Conservation (phyloP, 2,113 vertebrate species). For the Caloenas nicobarica region DNA sequence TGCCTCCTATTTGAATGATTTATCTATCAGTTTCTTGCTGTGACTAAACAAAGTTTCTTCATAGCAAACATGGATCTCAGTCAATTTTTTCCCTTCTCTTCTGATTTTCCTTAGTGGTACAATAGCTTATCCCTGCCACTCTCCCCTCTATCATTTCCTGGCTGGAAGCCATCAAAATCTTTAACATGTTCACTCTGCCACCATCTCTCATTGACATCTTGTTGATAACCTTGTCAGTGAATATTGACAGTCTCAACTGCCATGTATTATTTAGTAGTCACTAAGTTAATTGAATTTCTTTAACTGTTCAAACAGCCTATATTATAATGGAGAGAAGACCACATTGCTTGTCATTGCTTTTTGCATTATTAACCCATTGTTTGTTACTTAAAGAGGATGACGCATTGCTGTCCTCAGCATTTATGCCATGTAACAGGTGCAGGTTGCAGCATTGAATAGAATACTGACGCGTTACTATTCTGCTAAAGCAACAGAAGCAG, state of each 20-base stretch:
- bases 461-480: not conserved
- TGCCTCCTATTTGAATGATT: not conserved
- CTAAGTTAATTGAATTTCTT: not conserved
- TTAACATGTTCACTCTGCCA: not conserved
- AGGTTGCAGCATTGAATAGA: not conserved
- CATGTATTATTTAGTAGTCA: not conserved
- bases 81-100: not conserved
- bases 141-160: not conserved
- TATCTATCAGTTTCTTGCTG: not conserved
- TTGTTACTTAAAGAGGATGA: not conserved
- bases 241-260: not conserved
- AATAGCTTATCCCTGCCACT: not conserved
- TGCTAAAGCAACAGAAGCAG: not conserved
- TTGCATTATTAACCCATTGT: not conserved
- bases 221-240: conserved; percentile 23
- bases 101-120: not conserved
- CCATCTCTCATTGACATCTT: not conserved
- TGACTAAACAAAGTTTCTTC: not conserved
- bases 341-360: not conserved
- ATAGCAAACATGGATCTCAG: not conserved
- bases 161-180: not conserved
- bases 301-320: not conserved
- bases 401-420: not conserved
- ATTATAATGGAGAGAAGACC: not conserved
- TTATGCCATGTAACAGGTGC: not conserved